A percentile compares a stretch with the other conserved stretches of the same genome.
These are phyloP conservation scores for Metopolophium dirhodum DNA, from an alignment of 1,140 invertebrate genomes.

Conservation along the genomic window DNA sequence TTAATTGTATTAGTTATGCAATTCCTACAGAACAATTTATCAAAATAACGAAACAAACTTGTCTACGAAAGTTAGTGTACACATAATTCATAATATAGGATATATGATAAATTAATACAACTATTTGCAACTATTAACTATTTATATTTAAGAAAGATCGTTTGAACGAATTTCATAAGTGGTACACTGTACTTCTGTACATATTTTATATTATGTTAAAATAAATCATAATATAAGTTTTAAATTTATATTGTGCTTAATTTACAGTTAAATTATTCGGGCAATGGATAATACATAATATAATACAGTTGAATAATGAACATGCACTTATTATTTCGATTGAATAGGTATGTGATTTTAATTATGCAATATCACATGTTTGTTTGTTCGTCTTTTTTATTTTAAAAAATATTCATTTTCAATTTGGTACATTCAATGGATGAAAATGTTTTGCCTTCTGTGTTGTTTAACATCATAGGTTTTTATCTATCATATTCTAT, in stretches of 20 bases:
- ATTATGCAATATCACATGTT: not conserved
- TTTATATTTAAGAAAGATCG: not conserved
- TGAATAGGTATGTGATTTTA: not conserved
- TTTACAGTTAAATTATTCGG: not conserved
- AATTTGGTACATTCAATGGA: not conserved
- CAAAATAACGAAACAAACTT: not conserved
- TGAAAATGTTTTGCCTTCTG: not conserved
- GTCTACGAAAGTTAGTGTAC: not conserved
- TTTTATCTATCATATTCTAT: too few species aligned
- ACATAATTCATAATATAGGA: not conserved
- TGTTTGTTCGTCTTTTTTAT: not conserved
- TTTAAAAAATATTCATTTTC: not conserved
- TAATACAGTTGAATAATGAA: too few species aligned
- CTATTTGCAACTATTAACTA: not conserved
- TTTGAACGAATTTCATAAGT: not conserved
- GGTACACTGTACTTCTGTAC: not conserved
- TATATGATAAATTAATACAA: not conserved
- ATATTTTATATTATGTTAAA: not conserved
- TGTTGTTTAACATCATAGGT: not conserved
- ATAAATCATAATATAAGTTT: not conserved
- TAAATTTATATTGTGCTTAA: not conserved
- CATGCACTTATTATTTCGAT: not conserved
- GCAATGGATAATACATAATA: too few species aligned
- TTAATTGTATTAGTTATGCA: not conserved
- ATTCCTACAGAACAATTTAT: not conserved